Percentiles rank a stretch among this genome's conserved stretches.
Evolutionary conservation across 2,888 invertebrate genomes (phyloP).

Genomic region (Lydus trimaculatus): DNA sequence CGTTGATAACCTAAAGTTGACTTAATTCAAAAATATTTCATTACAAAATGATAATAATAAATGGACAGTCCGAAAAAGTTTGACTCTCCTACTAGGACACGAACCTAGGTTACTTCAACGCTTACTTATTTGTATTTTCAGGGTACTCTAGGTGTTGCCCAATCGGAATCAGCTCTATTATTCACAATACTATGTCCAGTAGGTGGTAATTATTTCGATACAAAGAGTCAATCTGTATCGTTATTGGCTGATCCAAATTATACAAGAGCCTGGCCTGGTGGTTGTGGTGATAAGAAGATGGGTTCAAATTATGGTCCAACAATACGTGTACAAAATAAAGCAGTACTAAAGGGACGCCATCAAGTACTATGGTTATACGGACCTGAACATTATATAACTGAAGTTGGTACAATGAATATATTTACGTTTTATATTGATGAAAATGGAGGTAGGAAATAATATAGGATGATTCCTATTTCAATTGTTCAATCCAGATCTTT

Average conservation of each 20-base stretch:
- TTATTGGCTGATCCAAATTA: constrained; percentile 92
- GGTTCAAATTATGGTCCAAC: constrained; percentile 94
- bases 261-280: constrained; percentile 89
- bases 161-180: constrained; percentile 86
- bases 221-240: constrained; percentile 71
- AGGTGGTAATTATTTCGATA: constrained; percentile 90
- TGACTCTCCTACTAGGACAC: no score
- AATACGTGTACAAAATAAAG: constrained; percentile 82
- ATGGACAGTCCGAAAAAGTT: no score
- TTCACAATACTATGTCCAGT: constrained; percentile 87
- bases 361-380: constrained; percentile 98
- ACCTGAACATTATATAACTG: constrained; percentile 90
- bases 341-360: constrained; percentile 79
- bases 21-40: no score
- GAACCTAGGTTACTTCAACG: no score
- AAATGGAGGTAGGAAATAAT: constrained; percentile 76
- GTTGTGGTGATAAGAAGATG: constrained; percentile 94
- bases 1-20: no score
- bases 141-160: constrained; percentile 92
- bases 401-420: constrained; percentile 99
- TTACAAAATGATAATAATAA: no score
- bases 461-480: neutral
- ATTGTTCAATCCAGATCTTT: constrained; percentile 20
- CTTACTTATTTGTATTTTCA: no score
- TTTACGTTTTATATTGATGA: constrained; percentile 89